phyloP scores from a whole-genome alignment of 2,888 invertebrate species.

The Drosophila peninsularis region DNA sequence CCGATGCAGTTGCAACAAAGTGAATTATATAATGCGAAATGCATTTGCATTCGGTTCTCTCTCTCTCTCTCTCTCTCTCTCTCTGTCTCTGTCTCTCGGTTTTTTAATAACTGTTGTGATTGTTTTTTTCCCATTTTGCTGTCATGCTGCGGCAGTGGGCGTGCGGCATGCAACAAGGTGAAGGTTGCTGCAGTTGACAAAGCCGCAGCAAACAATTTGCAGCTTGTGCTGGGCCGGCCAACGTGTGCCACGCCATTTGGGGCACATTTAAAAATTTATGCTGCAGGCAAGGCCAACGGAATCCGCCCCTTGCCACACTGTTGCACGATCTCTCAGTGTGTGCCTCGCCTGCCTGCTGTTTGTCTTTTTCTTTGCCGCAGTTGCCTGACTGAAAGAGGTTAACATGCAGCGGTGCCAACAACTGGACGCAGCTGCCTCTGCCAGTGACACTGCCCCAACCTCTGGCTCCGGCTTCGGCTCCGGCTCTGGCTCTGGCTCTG shows the following conservation, averaged over 20 bases:
- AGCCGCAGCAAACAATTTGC: slow-evolving; percentile 63
- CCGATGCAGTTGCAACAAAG: slow-evolving; percentile 40
- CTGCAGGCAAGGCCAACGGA: slow-evolving; percentile 61
- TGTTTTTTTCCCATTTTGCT: slow-evolving; percentile 27
- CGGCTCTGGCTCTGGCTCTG: not conserved
- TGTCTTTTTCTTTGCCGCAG: slow-evolving; percentile 41
- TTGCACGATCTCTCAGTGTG: not conserved
- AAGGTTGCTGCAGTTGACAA: slow-evolving; percentile 78
- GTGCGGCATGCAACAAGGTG: slow-evolving; percentile 66
- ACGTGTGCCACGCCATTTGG: slow-evolving; percentile 36
- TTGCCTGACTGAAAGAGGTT: slow-evolving; percentile 39
- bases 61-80: not conserved
- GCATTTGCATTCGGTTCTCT: slow-evolving; percentile 6
- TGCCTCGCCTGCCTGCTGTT: slow-evolving; percentile 16
- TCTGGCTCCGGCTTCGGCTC: not conserved
- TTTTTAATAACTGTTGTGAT: slow-evolving; percentile 24
- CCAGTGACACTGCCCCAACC: not conserved
- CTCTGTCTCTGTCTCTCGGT: not conserved
- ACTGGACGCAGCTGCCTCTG: slow-evolving; percentile 16
- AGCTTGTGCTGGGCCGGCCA: not conserved
- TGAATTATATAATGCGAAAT: slow-evolving; percentile 48
- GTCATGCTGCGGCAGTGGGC: slow-evolving; percentile 28
- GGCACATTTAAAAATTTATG: slow-evolving; percentile 75
- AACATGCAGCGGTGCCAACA: too few relatives aligned
- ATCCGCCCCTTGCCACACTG: not conserved